Conservation (phyloP, 1,140 invertebrate genomes). For the Ceratina australensis region DNA sequence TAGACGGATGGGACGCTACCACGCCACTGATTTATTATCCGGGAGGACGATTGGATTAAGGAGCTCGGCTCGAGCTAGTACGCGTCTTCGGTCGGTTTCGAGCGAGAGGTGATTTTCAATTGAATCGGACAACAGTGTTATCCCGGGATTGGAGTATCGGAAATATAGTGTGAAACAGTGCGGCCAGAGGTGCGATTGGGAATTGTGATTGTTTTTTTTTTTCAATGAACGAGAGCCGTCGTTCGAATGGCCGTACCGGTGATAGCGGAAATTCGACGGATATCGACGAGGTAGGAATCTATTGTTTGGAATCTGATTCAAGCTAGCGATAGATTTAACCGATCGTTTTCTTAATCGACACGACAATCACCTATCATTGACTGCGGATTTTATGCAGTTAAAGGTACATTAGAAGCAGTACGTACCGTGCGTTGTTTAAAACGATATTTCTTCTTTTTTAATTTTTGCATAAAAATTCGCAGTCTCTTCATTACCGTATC, state of each 20-base stretch:
- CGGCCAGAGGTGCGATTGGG: background rate
- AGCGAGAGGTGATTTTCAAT: background rate
- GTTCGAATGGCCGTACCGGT: background rate
- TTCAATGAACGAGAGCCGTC: background rate
- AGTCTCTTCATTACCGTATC: background rate
- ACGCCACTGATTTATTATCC: conserved; percentile 74
- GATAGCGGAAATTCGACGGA: background rate
- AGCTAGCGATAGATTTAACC: background rate
- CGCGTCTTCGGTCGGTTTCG: background rate
- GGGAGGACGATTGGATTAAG: conserved; percentile 49
- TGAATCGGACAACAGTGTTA: background rate
- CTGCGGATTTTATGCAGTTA: too few species aligned
- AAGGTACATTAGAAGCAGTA: too few species aligned
- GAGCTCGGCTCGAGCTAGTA: background rate
- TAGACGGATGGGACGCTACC: conserved; percentile 73
- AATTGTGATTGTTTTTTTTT: background rate
- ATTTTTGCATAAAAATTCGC: too few species aligned
- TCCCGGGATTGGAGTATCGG: too few species aligned
- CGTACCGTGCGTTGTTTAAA: too few species aligned
- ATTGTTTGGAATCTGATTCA: conserved; percentile 1
- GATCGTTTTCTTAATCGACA: background rate
- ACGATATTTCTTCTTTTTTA: too few species aligned
- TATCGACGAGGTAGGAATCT: background rate
- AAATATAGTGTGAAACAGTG: background rate
- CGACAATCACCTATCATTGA: background rate